phyloP scores from a whole-genome alignment of 2,113 vertebrate species.

The Upupa epops region DNA sequence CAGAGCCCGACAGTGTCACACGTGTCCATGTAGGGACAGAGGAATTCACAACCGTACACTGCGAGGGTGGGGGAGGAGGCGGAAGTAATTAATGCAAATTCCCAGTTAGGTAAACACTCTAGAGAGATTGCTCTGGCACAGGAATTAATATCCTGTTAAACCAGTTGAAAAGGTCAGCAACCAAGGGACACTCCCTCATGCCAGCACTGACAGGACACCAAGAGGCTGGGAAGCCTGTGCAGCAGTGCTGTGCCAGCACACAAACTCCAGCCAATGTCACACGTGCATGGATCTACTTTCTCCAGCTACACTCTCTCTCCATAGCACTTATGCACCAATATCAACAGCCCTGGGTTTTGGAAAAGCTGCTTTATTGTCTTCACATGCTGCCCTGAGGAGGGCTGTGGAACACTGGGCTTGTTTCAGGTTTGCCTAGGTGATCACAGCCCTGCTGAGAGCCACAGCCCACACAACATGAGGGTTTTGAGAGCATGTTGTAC shows the following conservation, averaged over 20 bases:
- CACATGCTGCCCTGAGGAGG: too few species aligned
- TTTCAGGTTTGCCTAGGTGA: not conserved
- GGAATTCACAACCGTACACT: not conserved
- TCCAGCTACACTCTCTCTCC: not conserved
- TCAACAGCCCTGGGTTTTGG: not conserved
- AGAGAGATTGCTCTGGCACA: not conserved
- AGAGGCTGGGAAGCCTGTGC: not conserved
- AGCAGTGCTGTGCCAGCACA: rapidly evolving
- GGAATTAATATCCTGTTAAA: slow-evolving; percentile 49
- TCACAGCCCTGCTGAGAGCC: not conserved
- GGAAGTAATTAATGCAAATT: slow-evolving; percentile 50
- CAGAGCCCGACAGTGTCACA: not conserved
- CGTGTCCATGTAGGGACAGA: not conserved
- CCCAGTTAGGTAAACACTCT: slow-evolving; percentile 40
- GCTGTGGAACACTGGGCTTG: not conserved
- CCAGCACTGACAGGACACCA: not conserved
- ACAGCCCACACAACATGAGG: not conserved
- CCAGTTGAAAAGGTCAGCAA: slow-evolving; percentile 50
- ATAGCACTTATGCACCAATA: not conserved
- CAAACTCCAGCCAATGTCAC: not conserved
- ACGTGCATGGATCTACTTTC: rapidly evolving
- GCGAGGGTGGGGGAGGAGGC: not conserved
- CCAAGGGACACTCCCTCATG: not conserved
- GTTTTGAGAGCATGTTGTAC: rapidly evolving
- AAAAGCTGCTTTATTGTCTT: not conserved